Evolutionary conservation across 2,113 vertebrate species (phyloP).

Genomic region (Melanostigma gelatinosum): DNA sequence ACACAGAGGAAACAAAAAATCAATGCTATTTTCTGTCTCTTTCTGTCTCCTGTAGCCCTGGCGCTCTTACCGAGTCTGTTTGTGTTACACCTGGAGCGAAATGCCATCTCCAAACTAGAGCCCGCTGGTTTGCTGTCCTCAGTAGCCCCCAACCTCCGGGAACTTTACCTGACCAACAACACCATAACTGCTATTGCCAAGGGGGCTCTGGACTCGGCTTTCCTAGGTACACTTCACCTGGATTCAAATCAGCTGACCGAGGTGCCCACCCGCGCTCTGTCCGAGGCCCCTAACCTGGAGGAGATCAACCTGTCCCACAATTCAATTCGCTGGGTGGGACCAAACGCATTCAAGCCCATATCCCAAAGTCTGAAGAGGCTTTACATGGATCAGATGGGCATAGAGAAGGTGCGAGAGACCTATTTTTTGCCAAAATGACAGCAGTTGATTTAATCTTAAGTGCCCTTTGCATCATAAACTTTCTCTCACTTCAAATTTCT

Average conservation of each 20-base stretch:
- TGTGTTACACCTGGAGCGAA: constrained; percentile 89
- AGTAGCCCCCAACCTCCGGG: constrained; percentile 73
- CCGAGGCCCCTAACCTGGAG: constrained; percentile 72
- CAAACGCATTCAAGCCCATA: constrained; percentile 78
- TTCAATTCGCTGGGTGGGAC: constrained; percentile 75
- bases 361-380: constrained; percentile 86
- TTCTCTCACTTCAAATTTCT: background rate
- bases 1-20: background rate
- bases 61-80: constrained; percentile 84
- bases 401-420: constrained; percentile 80
- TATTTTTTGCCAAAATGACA: background rate
- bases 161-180: constrained; percentile 88
- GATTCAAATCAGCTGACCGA: constrained; percentile 85
- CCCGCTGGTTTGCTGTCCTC: constrained; percentile 76
- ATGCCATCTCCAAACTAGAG: constrained; percentile 79
- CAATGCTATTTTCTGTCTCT: background rate
- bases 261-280: constrained; percentile 83
- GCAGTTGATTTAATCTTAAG: too few relatives aligned
- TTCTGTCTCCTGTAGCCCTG: constrained; percentile 68
- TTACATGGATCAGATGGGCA: constrained; percentile 85
- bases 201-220: constrained; percentile 73
- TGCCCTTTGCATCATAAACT: background rate
- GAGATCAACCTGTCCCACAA: constrained; percentile 90
- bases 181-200: constrained; percentile 75
- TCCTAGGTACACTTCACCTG: constrained; percentile 87